Evolutionary conservation across 2,797 vertebrate genomes (phyloP).

Genomic region (Peromyscus eremicus): DNA sequence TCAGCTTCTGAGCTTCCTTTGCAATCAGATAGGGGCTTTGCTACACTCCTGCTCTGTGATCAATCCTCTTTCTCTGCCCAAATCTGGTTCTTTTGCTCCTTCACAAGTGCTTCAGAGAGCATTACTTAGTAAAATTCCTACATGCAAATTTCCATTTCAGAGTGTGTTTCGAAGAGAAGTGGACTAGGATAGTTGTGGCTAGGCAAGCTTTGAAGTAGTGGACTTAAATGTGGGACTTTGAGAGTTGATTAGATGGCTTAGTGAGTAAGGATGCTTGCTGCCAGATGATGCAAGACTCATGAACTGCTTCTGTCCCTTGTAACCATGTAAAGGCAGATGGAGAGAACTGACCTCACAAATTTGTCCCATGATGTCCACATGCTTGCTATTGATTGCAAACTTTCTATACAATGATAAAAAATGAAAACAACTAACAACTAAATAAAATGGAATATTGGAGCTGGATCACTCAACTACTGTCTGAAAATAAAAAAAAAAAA

Average conservation of each 20-base stretch:
- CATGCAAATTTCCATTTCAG: neutral
- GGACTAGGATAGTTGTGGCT: neutral
- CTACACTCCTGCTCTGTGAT: neutral
- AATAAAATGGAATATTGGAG: neutral
- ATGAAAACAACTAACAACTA: neutral
- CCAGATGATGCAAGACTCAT: neutral
- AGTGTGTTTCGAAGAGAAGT: neutral
- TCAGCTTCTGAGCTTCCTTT: neutral
- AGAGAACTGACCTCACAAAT: neutral
- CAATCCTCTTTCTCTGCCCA: neutral
- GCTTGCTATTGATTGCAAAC: no score
- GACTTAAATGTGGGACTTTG: neutral
- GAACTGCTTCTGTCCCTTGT: neutral
- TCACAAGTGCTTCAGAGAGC: neutral
- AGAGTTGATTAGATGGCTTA: neutral
- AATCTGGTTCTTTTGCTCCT: neutral
- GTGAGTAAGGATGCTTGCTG: neutral
- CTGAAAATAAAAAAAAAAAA: conserved; percentile 29
- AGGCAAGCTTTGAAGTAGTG: neutral
- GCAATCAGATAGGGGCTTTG: neutral
- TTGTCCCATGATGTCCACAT: neutral
- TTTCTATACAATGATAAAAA: neutral
- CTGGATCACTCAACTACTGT: neutral
- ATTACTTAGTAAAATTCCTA: neutral
- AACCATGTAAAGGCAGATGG: neutral